Evolutionary conservation across 2,113 vertebrate species (phyloP).

Genomic region (Muscicapa adusta): DNA sequence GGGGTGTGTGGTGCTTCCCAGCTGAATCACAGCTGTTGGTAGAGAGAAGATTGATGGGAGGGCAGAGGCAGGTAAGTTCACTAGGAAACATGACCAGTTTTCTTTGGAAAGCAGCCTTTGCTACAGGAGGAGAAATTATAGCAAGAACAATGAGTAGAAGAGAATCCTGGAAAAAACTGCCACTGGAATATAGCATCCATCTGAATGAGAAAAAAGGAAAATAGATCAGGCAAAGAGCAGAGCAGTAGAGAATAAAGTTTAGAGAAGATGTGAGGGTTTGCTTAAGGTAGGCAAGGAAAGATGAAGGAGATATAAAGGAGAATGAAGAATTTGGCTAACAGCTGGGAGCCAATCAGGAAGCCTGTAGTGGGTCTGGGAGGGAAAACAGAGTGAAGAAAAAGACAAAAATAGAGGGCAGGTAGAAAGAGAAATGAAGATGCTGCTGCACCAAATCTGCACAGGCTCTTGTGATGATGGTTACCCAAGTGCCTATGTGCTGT

Average conservation of each 20-base stretch:
- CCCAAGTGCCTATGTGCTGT: accelerated
- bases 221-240: background rate
- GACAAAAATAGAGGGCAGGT: background rate
- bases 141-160: background rate
- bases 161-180: background rate
- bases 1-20: background rate
- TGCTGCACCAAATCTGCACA: background rate
- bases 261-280: background rate
- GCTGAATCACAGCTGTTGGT: background rate
- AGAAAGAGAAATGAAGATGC: background rate
- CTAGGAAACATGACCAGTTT: background rate
- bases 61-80: background rate
- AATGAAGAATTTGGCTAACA: background rate
- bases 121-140: background rate
- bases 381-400: background rate
- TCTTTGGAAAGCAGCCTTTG: background rate
- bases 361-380: background rate
- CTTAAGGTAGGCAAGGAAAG: background rate
- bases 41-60: background rate
- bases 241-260: background rate
- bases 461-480: background rate
- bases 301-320: background rate
- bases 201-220: background rate
- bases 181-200: background rate
- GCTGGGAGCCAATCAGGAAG: background rate